Conservation (phyloP, 2,113 vertebrate species). For the Neotoma lepida region DNA sequence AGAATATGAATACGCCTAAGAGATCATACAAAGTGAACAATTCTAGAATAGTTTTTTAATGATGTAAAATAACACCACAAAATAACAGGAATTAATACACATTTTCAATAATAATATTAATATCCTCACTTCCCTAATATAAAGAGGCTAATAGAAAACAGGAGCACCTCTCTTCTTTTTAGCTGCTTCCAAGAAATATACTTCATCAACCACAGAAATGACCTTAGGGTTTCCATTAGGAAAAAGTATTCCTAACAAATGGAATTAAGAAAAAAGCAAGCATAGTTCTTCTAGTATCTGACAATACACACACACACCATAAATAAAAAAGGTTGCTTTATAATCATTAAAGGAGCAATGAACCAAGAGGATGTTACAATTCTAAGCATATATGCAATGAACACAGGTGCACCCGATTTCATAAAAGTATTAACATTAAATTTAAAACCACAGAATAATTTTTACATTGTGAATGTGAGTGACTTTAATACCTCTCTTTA, state of each 20-base stretch:
- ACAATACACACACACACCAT: background rate
- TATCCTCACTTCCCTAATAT: background rate
- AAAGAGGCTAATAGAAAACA: background rate
- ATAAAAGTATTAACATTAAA: background rate
- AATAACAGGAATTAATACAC: background rate
- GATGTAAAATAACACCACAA: background rate
- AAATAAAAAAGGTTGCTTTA: background rate
- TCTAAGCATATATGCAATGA: background rate
- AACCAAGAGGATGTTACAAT: background rate
- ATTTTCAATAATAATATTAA: background rate
- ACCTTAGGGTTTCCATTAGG: too few relatives aligned
- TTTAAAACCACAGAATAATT: background rate
- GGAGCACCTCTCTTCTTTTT: fast-evolving
- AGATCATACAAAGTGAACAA: background rate
- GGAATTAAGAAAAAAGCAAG: background rate
- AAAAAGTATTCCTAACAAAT: background rate
- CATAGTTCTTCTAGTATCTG: background rate
- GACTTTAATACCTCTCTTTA: background rate
- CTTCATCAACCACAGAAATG: background rate
- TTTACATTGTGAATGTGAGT: background rate
- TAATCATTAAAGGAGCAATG: background rate
- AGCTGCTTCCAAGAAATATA: background rate
- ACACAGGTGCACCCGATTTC: background rate
- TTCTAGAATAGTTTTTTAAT: background rate
- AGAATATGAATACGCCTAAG: background rate